phyloP scores from a whole-genome alignment of 1,140 invertebrate genomes.

The Paraescarpia echinospica region DNA sequence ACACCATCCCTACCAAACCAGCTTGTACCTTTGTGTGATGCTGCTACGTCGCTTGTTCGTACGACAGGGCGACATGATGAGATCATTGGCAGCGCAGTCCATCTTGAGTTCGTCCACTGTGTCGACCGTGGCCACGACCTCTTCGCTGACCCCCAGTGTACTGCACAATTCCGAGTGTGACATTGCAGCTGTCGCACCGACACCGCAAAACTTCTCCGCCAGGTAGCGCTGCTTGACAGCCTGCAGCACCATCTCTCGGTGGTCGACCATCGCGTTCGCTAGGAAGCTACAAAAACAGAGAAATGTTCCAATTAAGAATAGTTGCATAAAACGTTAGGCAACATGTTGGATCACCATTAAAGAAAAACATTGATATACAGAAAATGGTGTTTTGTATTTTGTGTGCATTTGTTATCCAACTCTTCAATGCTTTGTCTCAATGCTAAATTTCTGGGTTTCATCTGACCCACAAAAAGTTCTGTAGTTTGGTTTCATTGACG shows the following conservation, averaged over 20 bases:
- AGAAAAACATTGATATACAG: constrained; percentile 26
- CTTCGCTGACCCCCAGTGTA: neutral
- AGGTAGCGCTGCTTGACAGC: constrained; percentile 52
- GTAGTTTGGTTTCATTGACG: no score
- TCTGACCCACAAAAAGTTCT: no score
- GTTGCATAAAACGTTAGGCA: neutral
- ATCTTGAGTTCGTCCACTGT: neutral
- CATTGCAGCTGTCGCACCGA: neutral
- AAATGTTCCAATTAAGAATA: neutral
- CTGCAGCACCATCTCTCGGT: constrained; percentile 47
- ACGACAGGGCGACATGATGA: neutral
- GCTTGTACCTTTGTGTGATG: neutral
- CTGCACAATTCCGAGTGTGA: neutral
- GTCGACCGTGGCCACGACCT: neutral
- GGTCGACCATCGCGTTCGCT: constrained; percentile 49
- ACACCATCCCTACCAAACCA: neutral
- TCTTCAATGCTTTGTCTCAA: no score
- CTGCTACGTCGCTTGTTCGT: neutral
- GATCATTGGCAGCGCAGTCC: neutral
- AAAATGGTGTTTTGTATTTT: no score
- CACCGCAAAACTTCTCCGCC: constrained; percentile 34
- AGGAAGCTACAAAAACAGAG: constrained; percentile 40
- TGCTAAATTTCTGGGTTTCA: no score
- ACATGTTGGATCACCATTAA: neutral
- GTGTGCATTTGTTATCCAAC: no score